Base-by-base conservation (phyloP, 1,140 invertebrate species). In the Aphelenchoides fujianensis region DNA sequence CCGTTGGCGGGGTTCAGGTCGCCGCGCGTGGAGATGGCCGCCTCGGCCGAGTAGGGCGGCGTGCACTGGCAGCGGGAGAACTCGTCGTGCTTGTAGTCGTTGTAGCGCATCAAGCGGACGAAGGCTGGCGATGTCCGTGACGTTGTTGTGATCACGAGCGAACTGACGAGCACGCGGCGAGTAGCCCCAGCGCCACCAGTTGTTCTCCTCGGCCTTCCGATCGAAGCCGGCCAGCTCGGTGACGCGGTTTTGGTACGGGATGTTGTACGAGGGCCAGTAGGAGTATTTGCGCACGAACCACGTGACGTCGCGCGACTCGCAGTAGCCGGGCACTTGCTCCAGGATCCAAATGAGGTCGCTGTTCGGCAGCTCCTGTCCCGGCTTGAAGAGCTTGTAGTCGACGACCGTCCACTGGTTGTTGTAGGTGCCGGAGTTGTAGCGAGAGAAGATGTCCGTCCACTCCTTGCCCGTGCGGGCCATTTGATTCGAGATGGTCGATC, bases 381-480 rank as follows among this genome's bases (percentile, higher is more conserved):
- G 87, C 23, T 85, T 85, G 71, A 90, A 90, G 81, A 85, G 78
- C 84, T 88, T 88, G 87, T 89, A 90, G 85, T 94, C 90, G 0
- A 93, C 86, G 5, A 91, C 86, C 71, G 93, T 89, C 93, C 93
- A 97, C 82, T 95, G 92, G 75, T 93, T 92, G 80, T 91, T 91
- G 67, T 92, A 89, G 32, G 92, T 93, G 3, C 91, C 91, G 70
- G 91, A 91, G 85, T 93, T 92, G 82, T 89, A 89, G 23, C 81
- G 75, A 9, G 80, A 74, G 77, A 90, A 90, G 3, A 84, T 80
- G 5, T 85, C 34, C 0, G 89, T 89, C 94, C 93, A 96, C 2
- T 88, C 86, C 32, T 87, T 85, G 1, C 91, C 90, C 79, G 88
- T 88, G 36, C 74, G 86, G 0, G 92, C 89, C 32, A 97, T 86